Conservation (phyloP, 2,113 vertebrate genomes). For the Miniopterus natalensis region DNA sequence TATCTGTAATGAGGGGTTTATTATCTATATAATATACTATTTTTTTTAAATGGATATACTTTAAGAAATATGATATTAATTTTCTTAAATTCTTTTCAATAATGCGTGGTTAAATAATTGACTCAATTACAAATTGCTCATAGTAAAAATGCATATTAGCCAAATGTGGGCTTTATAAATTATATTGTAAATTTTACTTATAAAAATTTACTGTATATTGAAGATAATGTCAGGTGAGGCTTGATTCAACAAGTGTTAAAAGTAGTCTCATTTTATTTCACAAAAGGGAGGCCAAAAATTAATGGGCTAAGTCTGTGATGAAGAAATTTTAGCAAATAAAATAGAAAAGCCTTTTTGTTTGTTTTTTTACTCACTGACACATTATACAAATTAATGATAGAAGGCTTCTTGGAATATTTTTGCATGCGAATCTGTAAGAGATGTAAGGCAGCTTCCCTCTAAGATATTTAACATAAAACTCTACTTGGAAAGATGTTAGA, state of each 20-base stretch:
- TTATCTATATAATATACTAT: background rate
- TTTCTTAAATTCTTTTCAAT: constrained; percentile 68
- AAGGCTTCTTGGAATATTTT: background rate
- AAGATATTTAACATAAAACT: constrained; percentile 31
- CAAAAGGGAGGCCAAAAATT: background rate
- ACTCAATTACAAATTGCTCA: constrained; percentile 67
- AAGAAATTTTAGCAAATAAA: background rate
- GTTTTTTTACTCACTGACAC: background rate
- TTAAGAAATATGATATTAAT: constrained; percentile 78
- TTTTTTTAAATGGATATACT: constrained; percentile 55
- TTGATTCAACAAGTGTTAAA: background rate
- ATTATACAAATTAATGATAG: background rate
- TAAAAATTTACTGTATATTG: background rate
- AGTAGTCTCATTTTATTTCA: background rate
- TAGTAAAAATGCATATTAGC: constrained; percentile 65
- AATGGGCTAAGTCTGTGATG: background rate
- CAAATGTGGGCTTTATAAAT: constrained; percentile 70
- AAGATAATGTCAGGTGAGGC: background rate
- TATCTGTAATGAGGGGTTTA: background rate
- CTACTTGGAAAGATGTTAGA: constrained; percentile 40
- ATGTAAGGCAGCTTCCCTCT: background rate
- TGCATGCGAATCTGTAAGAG: background rate
- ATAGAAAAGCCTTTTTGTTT: background rate
- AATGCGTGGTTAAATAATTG: constrained; percentile 71
- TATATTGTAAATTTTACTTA: background rate